Base-by-base conservation (phyloP, 2,113 vertebrate genomes). In the Colaptes auratus region DNA sequence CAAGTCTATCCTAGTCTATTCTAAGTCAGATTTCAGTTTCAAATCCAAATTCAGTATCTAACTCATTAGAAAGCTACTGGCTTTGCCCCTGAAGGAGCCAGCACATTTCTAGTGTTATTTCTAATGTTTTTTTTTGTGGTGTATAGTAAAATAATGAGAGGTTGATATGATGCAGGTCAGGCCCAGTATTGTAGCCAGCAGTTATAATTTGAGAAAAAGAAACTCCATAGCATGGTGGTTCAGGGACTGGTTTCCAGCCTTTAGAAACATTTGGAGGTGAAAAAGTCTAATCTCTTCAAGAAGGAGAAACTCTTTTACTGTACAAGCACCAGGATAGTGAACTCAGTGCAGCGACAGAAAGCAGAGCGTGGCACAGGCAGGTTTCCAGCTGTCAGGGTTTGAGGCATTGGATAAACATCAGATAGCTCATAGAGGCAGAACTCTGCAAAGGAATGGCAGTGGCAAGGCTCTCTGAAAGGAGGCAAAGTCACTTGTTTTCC, bases 331-430 rank as follows among this genome's bases (percentile, higher is more conserved):
- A 4, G 39, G 71, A 33, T 46, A 10, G 20, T 17, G 86, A 64
- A 2, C 28, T 71, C 0, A 0, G 21, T 4, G 39, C 35, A 30
- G 6, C 0, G 3, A 24, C 44, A 82, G 69, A 46, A 74, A 23
- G 0, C 70, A 20, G 56, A 66, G 35, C 0, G 0, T 7, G 9
- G 36, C 7, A 2, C 0, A 12, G 70, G 73, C 77, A 56, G 27
- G 9, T 11, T 10, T 60, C 6, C 74, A 82, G 33, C 17, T 75
- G 27, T 55, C 5, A 5, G 66, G 35, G 61, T 59, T 15, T 50
- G 15, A 30, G 74, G 14, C 42, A 2, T 9, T 5, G 60, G 30
- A 4, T 7, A 15, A 72, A n/a, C 33, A 5, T 1, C 2, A 15
- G 55, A 25, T 13, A 17, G 23, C 4, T 70, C 30, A 1, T 3